These are phyloP conservation scores for Leptopilina myrica DNA, from an alignment of 2,888 invertebrate species.

Conservation along the genomic window DNA sequence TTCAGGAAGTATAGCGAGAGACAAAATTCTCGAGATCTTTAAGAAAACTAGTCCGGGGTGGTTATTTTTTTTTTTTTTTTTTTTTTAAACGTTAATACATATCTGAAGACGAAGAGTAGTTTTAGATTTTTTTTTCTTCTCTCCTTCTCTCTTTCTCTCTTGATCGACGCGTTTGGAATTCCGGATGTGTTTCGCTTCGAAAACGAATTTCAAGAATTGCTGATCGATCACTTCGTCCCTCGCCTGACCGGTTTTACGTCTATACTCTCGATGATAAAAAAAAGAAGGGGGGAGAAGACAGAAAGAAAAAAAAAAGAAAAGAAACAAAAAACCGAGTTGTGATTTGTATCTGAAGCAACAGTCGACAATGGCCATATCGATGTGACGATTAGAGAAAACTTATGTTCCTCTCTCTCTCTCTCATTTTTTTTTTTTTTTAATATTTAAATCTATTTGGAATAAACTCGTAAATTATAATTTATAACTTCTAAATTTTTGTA, in stretches of 20 bases:
- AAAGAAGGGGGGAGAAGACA: background rate
- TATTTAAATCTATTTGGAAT: background rate
- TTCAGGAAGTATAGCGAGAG: constrained; percentile 17
- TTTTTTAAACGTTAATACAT: background rate
- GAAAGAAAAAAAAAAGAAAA: too few relatives aligned
- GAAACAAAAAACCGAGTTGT: background rate
- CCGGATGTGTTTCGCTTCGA: constrained; percentile 24
- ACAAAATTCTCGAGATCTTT: constrained; percentile 21
- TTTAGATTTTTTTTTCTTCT: constrained; percentile 33
- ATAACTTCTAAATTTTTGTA: too few relatives aligned
- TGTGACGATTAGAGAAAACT: constrained; percentile 19
- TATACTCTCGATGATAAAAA: background rate
- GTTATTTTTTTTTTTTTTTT: background rate
- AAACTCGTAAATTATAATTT: too few relatives aligned
- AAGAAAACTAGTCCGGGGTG: constrained; percentile 30
- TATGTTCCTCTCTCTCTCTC: constrained; percentile 25
- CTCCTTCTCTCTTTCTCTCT: too few relatives aligned
- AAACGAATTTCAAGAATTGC: constrained; percentile 35
- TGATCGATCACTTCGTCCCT: constrained; percentile 35
- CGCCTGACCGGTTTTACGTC: constrained; percentile 12
- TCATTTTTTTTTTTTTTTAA: too few relatives aligned
- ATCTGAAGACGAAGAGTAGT: constrained; percentile 23
- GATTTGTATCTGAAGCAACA: constrained; percentile 31
- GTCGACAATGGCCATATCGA: constrained; percentile 24
- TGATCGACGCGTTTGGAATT: constrained; percentile 17